Percentiles rank a stretch among this genome's conserved stretches.
Evolutionary conservation across 2,888 invertebrate genomes (phyloP).

Genomic region (Malacosoma neustria): DNA sequence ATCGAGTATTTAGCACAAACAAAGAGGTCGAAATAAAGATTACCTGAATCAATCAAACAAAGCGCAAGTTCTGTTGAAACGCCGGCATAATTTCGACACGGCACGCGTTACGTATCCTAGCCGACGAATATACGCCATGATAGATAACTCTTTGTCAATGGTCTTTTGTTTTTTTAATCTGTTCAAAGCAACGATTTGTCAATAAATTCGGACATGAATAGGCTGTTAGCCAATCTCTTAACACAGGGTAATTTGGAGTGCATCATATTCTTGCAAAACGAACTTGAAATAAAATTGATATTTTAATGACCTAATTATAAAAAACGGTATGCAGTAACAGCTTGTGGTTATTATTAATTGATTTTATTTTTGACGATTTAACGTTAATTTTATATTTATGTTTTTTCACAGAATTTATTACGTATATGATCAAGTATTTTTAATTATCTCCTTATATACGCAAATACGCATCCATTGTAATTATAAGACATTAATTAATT

Average conservation of each 20-base stretch:
- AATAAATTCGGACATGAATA: slow-evolving; percentile 1
- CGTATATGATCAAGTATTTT: no score
- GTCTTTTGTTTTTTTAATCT: background rate
- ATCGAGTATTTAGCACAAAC: slow-evolving; percentile 16
- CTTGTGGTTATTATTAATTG: no score
- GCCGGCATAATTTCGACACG: slow-evolving; percentile 51
- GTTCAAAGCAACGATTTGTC: slow-evolving; percentile 2
- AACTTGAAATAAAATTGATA: no score
- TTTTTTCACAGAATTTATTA: no score
- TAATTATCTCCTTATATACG: no score
- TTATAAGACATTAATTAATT: no score
- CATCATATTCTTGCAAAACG: background rate
- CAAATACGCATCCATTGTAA: no score
- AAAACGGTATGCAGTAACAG: no score
- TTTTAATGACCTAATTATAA: no score
- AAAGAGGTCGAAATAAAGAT: slow-evolving; percentile 51
- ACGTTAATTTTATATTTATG: no score
- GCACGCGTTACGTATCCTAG: slow-evolving; percentile 45
- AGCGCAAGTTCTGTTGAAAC: slow-evolving; percentile 53
- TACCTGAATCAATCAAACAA: slow-evolving; percentile 66
- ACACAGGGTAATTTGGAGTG: background rate
- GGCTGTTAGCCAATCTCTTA: slow-evolving; percentile 5
- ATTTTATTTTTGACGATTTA: no score
- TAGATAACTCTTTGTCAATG: slow-evolving; percentile 14
- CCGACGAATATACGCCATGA: slow-evolving; percentile 10